phyloP scores from a whole-genome alignment of 1,140 invertebrate genomes.

The Harlomillsia oculata region DNA sequence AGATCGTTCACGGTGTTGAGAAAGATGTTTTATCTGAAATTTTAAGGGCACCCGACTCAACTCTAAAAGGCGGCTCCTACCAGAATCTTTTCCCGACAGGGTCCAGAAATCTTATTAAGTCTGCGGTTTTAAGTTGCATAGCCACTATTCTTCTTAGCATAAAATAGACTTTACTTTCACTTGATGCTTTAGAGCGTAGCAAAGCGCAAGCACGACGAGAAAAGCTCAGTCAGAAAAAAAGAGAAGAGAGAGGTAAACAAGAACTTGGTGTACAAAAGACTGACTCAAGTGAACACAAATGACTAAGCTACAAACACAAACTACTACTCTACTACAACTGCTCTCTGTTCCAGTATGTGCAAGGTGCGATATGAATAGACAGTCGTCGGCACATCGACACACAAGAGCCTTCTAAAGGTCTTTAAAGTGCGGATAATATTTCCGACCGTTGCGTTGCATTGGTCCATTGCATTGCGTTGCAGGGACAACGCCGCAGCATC shows the following conservation, averaged over 20 bases:
- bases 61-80: neutral
- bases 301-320: neutral
- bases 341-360: conserved; percentile 3
- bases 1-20: too few relatives aligned
- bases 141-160: conserved; percentile 5
- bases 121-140: conserved; percentile 25
- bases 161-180: conserved; percentile 7
- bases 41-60: neutral
- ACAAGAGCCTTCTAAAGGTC: neutral
- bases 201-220: too few relatives aligned
- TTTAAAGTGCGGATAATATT: neutral
- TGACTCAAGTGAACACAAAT: too few relatives aligned
- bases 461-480: too few relatives aligned
- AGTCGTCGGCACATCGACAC: neutral
- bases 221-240: too few relatives aligned
- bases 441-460: too few relatives aligned
- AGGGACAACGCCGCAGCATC: too few relatives aligned
- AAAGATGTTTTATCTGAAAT: conserved; percentile 12
- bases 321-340: neutral
- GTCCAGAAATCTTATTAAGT: conserved; percentile 9
- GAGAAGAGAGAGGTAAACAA: conserved; percentile 19
- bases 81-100: neutral
- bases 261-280: conserved; percentile 9
- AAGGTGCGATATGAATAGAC: conserved; percentile 13
- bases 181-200: too few relatives aligned